phyloP scores from a whole-genome alignment of 2,113 vertebrate species.

The Lophotis ruficrista region DNA sequence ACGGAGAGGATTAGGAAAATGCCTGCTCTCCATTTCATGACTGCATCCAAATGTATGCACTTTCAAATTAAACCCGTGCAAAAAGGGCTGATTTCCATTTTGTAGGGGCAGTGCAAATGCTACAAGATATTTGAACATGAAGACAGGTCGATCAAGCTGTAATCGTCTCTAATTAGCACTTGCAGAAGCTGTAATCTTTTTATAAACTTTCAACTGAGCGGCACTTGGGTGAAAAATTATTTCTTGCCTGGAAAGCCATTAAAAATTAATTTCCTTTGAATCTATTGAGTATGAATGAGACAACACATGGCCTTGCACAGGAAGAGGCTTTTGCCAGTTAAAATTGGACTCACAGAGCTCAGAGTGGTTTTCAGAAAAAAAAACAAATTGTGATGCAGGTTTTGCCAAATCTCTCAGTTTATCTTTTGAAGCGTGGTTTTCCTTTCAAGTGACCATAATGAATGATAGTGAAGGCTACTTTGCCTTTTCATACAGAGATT shows the following conservation, averaged over 20 bases:
- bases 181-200: constrained; percentile 13
- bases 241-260: constrained; percentile 22
- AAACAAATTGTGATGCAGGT: not conserved
- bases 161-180: constrained; percentile 25
- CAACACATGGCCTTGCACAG: not conserved
- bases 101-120: not conserved
- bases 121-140: not conserved
- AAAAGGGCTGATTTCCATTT: not conserved
- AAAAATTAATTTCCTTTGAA: constrained; percentile 42
- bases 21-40: not conserved
- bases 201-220: not conserved
- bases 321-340: constrained; percentile 16
- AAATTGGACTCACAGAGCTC: not conserved
- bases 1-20: not conserved
- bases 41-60: not conserved
- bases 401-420: not conserved
- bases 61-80: not conserved
- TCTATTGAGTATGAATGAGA: not conserved
- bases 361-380: not conserved
- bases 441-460: not conserved
- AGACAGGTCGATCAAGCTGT: constrained; percentile 32
- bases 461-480: not conserved
- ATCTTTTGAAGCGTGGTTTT: not conserved
- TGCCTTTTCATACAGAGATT: not conserved
- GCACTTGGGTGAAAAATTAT: not conserved